Conservation (phyloP, 2,113 vertebrate genomes). For the Macrotis lagotis region DNA sequence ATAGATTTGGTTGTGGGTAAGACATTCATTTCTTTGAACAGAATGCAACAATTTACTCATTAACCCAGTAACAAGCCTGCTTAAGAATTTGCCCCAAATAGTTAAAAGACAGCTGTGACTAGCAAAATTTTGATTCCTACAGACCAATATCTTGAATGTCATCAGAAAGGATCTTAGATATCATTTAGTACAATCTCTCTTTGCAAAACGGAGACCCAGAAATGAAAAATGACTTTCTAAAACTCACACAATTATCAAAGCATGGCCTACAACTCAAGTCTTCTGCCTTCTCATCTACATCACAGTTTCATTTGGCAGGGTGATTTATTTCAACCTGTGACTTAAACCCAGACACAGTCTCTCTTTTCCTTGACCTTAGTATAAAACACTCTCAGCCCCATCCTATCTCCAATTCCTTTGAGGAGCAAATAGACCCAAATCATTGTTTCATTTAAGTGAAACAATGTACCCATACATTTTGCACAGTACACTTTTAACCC, state of each 20-base stretch:
- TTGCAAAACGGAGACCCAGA: neutral
- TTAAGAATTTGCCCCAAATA: neutral
- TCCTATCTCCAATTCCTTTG: neutral
- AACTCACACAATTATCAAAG: neutral
- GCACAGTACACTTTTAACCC: neutral
- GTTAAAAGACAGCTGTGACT: neutral
- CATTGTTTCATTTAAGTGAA: neutral
- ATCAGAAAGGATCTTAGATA: neutral
- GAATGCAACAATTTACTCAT: neutral
- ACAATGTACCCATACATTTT: neutral
- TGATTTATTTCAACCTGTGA: neutral
- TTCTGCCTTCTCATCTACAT: neutral
- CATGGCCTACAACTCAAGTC: neutral
- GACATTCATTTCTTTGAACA: neutral
- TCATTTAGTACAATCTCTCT: neutral
- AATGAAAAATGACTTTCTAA: neutral
- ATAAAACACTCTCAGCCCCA: neutral
- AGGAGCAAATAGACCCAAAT: too few relatives aligned
- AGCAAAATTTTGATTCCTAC: neutral
- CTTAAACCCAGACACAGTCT: neutral
- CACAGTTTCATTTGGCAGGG: neutral
- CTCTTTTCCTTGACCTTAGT: neutral
- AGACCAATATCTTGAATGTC: neutral
- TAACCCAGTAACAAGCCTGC: conserved; percentile 1
- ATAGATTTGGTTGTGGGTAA: neutral